Percentiles rank a stretch among this genome's conserved stretches.
Conservation (phyloP, 2,888 invertebrate species). For the Drosophila villosipedis region DNA sequence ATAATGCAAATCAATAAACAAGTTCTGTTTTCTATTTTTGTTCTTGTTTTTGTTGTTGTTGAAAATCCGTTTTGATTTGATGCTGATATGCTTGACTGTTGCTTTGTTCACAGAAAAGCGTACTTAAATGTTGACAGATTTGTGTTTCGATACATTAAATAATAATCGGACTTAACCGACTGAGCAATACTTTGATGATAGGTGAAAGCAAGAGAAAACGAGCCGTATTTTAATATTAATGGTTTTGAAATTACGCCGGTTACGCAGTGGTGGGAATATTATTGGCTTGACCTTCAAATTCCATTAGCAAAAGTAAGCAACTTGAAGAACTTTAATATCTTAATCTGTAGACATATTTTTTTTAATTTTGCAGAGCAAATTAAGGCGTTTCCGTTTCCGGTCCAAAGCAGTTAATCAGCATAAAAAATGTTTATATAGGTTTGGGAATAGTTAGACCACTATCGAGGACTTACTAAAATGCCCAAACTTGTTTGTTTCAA, state of each 20-base stretch:
- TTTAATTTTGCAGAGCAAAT: not conserved
- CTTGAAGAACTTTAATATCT: not conserved
- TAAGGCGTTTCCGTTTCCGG: not conserved
- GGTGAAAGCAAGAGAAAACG: not conserved
- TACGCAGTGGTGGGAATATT: not conserved
- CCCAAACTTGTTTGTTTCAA: not conserved
- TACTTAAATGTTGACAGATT: conserved; percentile 14
- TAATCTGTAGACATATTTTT: not conserved
- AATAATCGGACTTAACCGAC: not conserved
- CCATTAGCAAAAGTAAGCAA: not conserved
- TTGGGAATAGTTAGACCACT: not conserved
- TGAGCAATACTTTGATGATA: not conserved
- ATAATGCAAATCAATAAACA: conserved; percentile 37
- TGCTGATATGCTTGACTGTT: conserved; percentile 52
- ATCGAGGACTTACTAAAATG: not conserved
- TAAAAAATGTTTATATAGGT: not conserved
- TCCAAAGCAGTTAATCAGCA: not conserved
- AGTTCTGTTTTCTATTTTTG: not conserved
- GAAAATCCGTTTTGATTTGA: conserved; percentile 34
- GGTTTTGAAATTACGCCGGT: not conserved
- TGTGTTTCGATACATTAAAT: conserved; percentile 31
- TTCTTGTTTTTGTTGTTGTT: conserved; percentile 14
- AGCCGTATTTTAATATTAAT: not conserved
- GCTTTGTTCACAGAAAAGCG: conserved; percentile 10
- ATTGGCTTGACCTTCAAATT: not conserved